Evolutionary conservation across 2,888 invertebrate genomes (phyloP), one percentile per base, ranked within the genome.

Genomic region (Diabrotica balteata): DNA sequence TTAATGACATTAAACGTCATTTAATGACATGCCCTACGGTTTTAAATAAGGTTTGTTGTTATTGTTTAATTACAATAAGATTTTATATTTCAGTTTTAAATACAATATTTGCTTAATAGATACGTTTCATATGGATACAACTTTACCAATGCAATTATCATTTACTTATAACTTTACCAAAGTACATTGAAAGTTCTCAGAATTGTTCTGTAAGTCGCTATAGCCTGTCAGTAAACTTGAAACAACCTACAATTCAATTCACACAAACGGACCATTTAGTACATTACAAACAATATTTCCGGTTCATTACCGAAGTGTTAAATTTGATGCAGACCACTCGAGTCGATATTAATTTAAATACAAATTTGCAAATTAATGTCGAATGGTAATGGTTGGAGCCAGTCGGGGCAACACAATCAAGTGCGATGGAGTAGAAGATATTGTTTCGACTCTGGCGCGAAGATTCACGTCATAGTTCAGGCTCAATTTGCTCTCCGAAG

Each of bases 301-400:
- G 47, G 51, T 67, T 70, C 68, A 68, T 70, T 72, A 63, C 49
- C 66, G 44, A 45, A 60, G 55, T 65, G 68, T 64, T 68, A 64
- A 72, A 68, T 66, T 69, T 59, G 63, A 65, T 66, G 68, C 51
- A 65, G 53, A 67, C 62, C 63, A 54, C 63, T 62, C 59, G 67
- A 62, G 65, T 63, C 69, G 51, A 67, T 69, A 69, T 73, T 69
- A 73, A 73, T 73, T 70, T 71, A 70, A 68, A 72, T 73, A 75
- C 73, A 75, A 75, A 74, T 76, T 75, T 72, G 73, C 73, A 70
- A 76, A 76, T 75, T 76, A 75, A 75, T 75, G 76, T 74, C 67
- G 70, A 76, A 76, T 67, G 70, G 73, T 72, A 71, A 73, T 71
- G 67, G 68, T 68, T 63, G 72, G 65, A 71, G 71, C 71, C 73